Percentiles rank a stretch among this genome's conserved stretches.
phyloP scores from a whole-genome alignment of 2,113 vertebrate species.

The Microtus ochrogaster region DNA sequence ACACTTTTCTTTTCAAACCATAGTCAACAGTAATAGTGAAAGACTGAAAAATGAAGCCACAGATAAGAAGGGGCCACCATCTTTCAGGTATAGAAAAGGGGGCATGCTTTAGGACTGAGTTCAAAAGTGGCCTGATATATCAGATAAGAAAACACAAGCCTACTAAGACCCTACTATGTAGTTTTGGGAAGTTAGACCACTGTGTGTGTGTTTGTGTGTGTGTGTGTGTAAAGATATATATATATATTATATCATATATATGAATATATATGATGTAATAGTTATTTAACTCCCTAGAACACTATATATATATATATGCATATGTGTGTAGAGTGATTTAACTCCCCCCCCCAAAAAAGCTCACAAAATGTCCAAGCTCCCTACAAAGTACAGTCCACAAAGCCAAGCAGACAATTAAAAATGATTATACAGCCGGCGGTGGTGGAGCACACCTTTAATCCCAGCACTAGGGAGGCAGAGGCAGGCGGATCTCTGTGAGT shows the following conservation, averaged over 20 bases:
- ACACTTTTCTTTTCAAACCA: background rate
- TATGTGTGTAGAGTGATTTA: background rate
- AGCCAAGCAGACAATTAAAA: background rate
- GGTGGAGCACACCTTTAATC: too few relatives aligned
- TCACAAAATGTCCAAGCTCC: background rate
- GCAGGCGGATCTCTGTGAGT: too few relatives aligned
- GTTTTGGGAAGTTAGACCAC: too few relatives aligned
- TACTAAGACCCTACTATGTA: background rate
- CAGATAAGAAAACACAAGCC: background rate
- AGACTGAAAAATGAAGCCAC: background rate
- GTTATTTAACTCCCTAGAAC: too few relatives aligned
- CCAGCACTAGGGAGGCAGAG: too few relatives aligned
- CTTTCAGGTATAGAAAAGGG: background rate
- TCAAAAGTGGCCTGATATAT: background rate
- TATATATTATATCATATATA: too few relatives aligned
- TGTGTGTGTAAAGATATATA: too few relatives aligned
- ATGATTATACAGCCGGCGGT: background rate
- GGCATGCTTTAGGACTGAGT: background rate
- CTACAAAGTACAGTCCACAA: background rate
- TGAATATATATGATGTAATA: too few relatives aligned
- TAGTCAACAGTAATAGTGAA: background rate
- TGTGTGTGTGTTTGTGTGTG: too few relatives aligned
- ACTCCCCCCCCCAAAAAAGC: background rate
- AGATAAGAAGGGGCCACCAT: background rate
- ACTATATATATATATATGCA: background rate